Evolutionary conservation across 2,113 vertebrate species (phyloP).

Genomic region (Alosa alosa): DNA sequence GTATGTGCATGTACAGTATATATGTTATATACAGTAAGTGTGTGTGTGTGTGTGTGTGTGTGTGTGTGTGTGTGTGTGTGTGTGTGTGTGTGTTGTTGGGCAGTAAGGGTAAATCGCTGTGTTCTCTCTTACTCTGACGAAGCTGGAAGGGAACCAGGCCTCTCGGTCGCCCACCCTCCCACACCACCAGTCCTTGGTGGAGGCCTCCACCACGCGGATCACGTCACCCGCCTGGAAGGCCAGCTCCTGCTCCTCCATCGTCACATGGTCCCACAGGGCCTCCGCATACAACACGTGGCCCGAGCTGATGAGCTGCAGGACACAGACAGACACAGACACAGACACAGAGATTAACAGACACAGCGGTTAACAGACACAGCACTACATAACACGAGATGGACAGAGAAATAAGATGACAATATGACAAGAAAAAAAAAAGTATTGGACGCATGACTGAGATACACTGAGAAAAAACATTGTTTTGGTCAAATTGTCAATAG

Average conservation of each 20-base stretch:
- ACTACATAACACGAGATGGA: not conserved
- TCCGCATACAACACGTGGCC: constrained; percentile 83
- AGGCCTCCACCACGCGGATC: constrained; percentile 90
- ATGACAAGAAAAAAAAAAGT: too few relatives aligned
- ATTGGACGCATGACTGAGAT: too few relatives aligned
- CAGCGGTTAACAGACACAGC: not conserved
- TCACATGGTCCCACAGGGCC: constrained; percentile 97
- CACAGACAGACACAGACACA: constrained; percentile 51
- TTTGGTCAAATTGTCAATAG: too few relatives aligned
- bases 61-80: not conserved
- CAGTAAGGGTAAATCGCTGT: not conserved
- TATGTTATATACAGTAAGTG: too few relatives aligned
- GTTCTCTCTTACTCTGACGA: constrained; percentile 84
- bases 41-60: not conserved
- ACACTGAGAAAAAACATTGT: too few relatives aligned
- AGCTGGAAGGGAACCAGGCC: constrained; percentile 96
- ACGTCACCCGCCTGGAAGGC: constrained; percentile 97
- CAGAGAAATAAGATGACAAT: not conserved
- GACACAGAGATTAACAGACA: not conserved
- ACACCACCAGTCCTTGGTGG: constrained; percentile 98
- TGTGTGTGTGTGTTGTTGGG: not conserved
- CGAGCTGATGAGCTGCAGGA: constrained; percentile 62
- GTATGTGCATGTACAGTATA: too few relatives aligned
- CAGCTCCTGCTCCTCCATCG: constrained; percentile 97
- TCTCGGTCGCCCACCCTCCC: constrained; percentile 85